Evolutionary conservation across 2,797 vertebrate genomes (phyloP).

Genomic region (Aldrovandia affinis): DNA sequence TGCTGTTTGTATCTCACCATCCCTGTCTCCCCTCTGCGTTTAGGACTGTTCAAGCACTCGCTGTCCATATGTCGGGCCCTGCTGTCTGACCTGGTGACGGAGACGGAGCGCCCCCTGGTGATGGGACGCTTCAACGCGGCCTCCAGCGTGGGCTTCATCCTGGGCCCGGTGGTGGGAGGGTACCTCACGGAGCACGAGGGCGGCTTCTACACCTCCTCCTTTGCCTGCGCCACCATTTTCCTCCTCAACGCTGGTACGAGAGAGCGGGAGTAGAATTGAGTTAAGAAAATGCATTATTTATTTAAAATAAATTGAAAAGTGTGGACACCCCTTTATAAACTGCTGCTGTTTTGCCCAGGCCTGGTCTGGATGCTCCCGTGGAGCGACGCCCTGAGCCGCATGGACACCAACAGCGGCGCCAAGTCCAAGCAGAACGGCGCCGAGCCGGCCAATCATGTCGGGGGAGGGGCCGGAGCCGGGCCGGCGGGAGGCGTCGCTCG

Average conservation of each 20-base stretch:
- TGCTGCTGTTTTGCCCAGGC: neutral
- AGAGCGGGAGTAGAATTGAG: neutral
- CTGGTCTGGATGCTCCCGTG: constrained; percentile 86
- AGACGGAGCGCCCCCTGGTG: constrained; percentile 86
- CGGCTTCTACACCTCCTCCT: constrained; percentile 87
- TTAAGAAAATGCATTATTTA: too few relatives aligned
- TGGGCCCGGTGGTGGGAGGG: constrained; percentile 91
- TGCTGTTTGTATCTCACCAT: neutral
- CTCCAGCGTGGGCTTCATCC: constrained; percentile 91
- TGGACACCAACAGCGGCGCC: constrained; percentile 52
- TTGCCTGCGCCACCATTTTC: constrained; percentile 87
- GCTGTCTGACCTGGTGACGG: constrained; percentile 89
- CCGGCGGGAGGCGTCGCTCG: constrained; percentile 52
- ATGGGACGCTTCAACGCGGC: constrained; percentile 92
- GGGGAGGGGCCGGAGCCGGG: neutral
- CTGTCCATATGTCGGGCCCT: constrained; percentile 94
- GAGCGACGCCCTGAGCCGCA: constrained; percentile 62
- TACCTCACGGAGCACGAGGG: constrained; percentile 88
- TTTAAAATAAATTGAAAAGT: too few relatives aligned
- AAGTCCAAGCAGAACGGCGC: constrained; percentile 58
- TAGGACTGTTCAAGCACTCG: constrained; percentile 97
- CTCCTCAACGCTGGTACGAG: constrained; percentile 86
- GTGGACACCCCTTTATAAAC: neutral
- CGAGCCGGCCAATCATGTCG: constrained; percentile 41
- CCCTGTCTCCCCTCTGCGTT: neutral